A percentile compares a stretch with the other conserved stretches of the same genome.
Conservation (phyloP, 1,140 invertebrate species). For the Bombus vancouverensis region DNA sequence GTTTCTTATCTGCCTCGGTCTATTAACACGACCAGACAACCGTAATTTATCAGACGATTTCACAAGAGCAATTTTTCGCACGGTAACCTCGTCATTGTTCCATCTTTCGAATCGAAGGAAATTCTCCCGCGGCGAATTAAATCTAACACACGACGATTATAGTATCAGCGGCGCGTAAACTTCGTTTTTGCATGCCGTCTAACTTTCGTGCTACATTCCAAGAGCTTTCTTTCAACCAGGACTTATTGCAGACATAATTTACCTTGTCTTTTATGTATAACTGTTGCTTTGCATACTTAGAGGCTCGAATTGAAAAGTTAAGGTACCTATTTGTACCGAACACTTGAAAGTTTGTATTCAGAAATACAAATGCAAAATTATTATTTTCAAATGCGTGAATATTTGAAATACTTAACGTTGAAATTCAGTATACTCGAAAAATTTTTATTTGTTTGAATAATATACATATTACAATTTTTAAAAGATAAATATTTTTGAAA, state of each 20-base stretch:
- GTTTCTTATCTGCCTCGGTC: constrained; percentile 46
- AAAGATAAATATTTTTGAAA: not conserved
- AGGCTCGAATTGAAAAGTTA: not conserved
- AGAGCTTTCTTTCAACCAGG: not conserved
- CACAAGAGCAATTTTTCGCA: constrained; percentile 53
- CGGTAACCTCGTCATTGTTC: constrained; percentile 51
- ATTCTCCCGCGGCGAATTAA: constrained; percentile 38
- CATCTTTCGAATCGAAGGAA: constrained; percentile 27
- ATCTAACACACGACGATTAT: not conserved
- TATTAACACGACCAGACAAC: constrained; percentile 29
- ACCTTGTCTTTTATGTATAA: not conserved
- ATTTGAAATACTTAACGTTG: not conserved
- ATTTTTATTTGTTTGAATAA: not conserved
- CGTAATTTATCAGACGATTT: constrained; percentile 51
- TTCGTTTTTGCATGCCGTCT: not conserved
- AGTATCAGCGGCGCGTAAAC: not conserved
- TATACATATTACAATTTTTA: not conserved
- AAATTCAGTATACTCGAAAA: not conserved
- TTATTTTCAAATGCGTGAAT: not conserved
- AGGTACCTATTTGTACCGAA: too few species aligned
- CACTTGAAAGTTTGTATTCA: too few species aligned
- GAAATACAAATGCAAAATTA: too few species aligned
- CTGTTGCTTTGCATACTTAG: not conserved
- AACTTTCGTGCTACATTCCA: not conserved
- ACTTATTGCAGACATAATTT: not conserved